These are phyloP conservation scores for Trochalopteron elliotii DNA, from an alignment of 2,113 vertebrate genomes.

Conservation along the genomic window DNA sequence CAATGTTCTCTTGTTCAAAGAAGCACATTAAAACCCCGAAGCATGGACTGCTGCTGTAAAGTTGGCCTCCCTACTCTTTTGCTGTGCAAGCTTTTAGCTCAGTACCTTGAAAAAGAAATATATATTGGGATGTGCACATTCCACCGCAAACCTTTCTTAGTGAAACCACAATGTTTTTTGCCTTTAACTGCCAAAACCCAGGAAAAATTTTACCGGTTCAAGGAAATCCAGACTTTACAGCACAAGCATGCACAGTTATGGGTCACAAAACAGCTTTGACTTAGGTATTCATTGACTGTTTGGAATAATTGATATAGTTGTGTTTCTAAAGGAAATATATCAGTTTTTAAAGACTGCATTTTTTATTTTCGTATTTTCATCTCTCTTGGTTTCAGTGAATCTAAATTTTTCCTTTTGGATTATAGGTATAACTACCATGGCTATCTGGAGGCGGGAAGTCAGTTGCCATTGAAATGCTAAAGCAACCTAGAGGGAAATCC, in stretches of 20 bases:
- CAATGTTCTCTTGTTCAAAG: background rate
- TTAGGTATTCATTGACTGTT: background rate
- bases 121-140: background rate
- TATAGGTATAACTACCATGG: background rate
- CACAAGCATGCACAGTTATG: background rate
- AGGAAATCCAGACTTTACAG: slow-evolving; percentile 16
- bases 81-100: background rate
- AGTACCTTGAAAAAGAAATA: background rate
- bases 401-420: background rate
- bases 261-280: background rate
- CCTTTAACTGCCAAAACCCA: background rate
- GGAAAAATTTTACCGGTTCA: background rate
- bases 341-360: background rate
- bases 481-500: background rate
- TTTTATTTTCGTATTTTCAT: background rate
- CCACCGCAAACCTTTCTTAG: background rate
- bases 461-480: background rate
- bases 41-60: background rate
- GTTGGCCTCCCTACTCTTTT: background rate
- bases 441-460: background rate
- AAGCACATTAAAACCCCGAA: background rate
- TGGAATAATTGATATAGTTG: background rate
- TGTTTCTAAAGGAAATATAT: background rate
- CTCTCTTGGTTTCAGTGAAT: background rate
- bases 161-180: background rate